Evolutionary conservation across 2,113 vertebrate genomes (phyloP), one percentile per base, ranked within the genome.

Genomic region (Burhinus oedicnemus): DNA sequence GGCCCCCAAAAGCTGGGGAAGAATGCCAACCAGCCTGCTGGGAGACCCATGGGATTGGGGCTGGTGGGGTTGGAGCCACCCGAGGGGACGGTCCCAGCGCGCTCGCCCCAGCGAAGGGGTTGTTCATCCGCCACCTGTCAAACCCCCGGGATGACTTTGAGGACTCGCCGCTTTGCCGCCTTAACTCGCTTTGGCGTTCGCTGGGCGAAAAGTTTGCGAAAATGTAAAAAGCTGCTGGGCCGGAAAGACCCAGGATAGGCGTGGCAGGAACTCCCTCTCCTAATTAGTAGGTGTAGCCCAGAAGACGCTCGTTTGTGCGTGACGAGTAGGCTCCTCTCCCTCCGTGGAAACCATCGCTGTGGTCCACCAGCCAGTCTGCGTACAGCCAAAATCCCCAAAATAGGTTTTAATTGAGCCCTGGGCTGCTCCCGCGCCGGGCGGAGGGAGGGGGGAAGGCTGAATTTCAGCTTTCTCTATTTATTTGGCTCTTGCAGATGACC

Each of bases 271-370:
- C 96, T 89, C 95, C 96, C 95, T 94, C 36, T 47, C 17, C 30
- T 96, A 93, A 96, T 96, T 65, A 94, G 62, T 78, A 52, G 96
- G 96, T 93, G 95, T 69, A 55, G 70, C 55, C 89, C 72, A 5
- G 20, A 12, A 60, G 85, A 6, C 66, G 87, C 60, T 5, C 77
- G 78, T 17, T 34, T 45, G 64, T 49, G 77, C 40, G 44, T 44
- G 84, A 78, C 3, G 19, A n/a, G 78, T 1, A 34, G 69, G 65
- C 54, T 91, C 45, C 76, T 69, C 45, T 94, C 84, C 81, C 36
- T 19, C 5, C 6, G 2, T 36, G 84, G 51, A 69, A 38, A 5
- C 8, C 12, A 1, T 13, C 20, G 0, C 11, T 34, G 40, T 1
- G 36, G 27, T 57, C 87, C 55, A 3, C 20, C 66, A 9, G 57